Evolutionary conservation across 1,140 invertebrate species (phyloP).

Genomic region (Lasioglossum baleicum): DNA sequence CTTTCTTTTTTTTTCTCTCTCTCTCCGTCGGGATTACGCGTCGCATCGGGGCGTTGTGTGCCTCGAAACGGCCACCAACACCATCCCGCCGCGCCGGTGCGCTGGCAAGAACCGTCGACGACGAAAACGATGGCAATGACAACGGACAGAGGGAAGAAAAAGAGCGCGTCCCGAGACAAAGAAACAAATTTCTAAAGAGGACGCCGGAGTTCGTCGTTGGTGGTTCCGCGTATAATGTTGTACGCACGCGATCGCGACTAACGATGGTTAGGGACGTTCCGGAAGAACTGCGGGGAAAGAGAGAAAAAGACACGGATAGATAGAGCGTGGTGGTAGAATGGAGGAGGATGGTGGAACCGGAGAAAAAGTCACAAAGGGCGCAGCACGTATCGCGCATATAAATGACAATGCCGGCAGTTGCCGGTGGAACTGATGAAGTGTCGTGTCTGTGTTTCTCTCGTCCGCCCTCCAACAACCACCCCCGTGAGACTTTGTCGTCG

Average conservation of each 20-base stretch:
- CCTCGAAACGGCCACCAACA: background rate
- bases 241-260: conserved; percentile 55
- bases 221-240: conserved; percentile 61
- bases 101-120: background rate
- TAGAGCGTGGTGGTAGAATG: conserved; percentile 25
- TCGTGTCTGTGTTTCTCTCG: conserved; percentile 55
- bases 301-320: too few relatives aligned
- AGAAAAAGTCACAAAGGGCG: conserved; percentile 59
- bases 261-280: conserved; percentile 51
- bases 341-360: conserved; percentile 44
- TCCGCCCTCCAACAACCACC: conserved; percentile 35
- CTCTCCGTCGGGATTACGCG: conserved; percentile 22
- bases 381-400: conserved; percentile 64
- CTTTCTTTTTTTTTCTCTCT: too few relatives aligned
- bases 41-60: background rate
- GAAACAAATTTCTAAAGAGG: conserved; percentile 74
- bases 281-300: conserved; percentile 20
- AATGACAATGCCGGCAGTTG: conserved; percentile 73
- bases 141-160: conserved; percentile 48
- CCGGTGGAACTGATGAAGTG: conserved; percentile 73
- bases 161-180: conserved; percentile 53
- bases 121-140: conserved; percentile 45
- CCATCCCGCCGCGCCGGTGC: background rate
- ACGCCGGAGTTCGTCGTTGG: conserved; percentile 48
- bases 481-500: conserved; percentile 39